Base-by-base conservation (phyloP, 1,140 invertebrate species). In the Pararge aegeria region DNA sequence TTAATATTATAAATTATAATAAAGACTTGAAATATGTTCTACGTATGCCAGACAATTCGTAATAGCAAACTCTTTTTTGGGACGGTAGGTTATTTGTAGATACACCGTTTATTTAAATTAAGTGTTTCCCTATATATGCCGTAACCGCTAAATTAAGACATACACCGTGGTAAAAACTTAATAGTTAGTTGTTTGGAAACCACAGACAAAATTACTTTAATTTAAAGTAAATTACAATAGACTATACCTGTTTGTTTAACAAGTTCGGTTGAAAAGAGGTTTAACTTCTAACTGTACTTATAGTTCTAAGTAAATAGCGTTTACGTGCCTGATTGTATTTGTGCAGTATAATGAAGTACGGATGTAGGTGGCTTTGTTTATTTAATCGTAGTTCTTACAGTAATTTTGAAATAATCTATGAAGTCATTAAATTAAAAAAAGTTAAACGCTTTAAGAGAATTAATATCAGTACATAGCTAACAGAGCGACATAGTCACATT, bases 131-230 rank as follows among this genome's bases (percentile, higher is more conserved):
- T 20, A 46, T 20, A 15, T 4, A 19, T 0, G 0, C 16, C 4
- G 1, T 20, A 44, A 34, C n/a, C 7, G 12, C 46, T 16, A 29
- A 49, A 21, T 49, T 2, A 53, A 53, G 37, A 53, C 30, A 24
- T 53, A 29, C 19, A 51, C n/a, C 38, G 5, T 15, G 34, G 10
- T 57, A 44, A 42, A 18, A 59, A 52, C 37, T 42, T 15, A 51
- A 37, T 44, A 52, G 51, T 59, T 50, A 34, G 49, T 56, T 52
- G 53, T 62, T 62, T 38, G 19, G 24, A 56, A 62, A 56, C 54
- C 24, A 56, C 54, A 37, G 18, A 56, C 48, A 16, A 46, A 44
- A 62, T 50, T 52, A 46, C 49, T 62, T 56, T 52, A 59, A 59
- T 59, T 59, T 55, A 20, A 46, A 42, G 6, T 15, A 27, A 27